These are phyloP conservation scores for Apogon talboti DNA, from an alignment of 2,797 vertebrate genomes.

Conservation along the genomic window DNA sequence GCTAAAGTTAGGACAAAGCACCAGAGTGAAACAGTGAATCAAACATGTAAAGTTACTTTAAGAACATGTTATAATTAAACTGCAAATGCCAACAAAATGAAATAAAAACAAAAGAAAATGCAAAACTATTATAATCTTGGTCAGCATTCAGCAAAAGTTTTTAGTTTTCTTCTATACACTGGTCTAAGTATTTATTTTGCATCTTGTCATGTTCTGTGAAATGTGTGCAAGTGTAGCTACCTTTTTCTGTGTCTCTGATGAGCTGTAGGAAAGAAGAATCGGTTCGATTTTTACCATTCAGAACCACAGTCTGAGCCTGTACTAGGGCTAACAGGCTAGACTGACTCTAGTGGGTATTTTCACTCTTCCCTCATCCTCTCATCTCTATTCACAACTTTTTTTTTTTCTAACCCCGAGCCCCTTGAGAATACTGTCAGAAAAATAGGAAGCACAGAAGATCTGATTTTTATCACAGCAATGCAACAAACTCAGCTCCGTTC, in stretches of 20 bases:
- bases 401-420: conserved; percentile 37
- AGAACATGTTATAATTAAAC: no score
- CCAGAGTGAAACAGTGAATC: no score
- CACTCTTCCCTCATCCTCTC: neutral
- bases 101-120: no score
- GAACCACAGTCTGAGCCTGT: neutral
- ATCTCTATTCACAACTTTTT: conserved; percentile 27
- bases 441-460: conserved; percentile 32
- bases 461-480: conserved; percentile 28
- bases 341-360: conserved; percentile 14
- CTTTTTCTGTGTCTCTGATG: conserved; percentile 4
- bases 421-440: conserved; percentile 35
- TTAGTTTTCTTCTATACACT: no score
- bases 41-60: no score
- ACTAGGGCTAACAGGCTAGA: conserved; percentile 25
- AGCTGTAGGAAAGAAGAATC: neutral
- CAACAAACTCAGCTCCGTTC: conserved; percentile 45
- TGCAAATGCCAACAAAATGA: no score
- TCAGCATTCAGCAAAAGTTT: no score
- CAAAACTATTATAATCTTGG: no score
- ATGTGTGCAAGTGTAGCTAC: no score
- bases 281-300: conserved; percentile 10
- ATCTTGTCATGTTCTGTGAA: no score
- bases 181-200: no score
- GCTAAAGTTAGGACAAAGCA: no score